Base-by-base conservation (phyloP, 2,113 vertebrate species). In the Pteruthius melanotis region DNA sequence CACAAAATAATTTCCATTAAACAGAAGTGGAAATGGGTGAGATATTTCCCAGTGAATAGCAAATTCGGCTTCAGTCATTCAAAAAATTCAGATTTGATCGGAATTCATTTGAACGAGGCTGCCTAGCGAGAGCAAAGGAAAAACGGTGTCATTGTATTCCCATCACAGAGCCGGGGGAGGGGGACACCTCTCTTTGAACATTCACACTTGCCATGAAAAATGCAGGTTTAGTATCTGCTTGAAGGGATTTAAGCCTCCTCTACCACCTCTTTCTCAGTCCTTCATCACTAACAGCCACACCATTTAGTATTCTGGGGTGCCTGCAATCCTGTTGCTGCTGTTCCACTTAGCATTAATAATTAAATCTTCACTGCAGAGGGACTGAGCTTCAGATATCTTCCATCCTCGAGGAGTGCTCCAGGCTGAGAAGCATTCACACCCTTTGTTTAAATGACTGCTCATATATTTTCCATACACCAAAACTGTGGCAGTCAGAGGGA, bases 331-430 rank as follows among this genome's bases (percentile, higher is more conserved):
- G 75, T 93, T 93, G 95, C 78, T 93, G 85, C 88, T 77, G 79
- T 92, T 95, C 70, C 88, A 76, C 35, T 92, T 85, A 74, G 60
- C 92, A 93, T 96, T 54, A 96, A 96, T 95, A 94, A 97, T 94
- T 93, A 65, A 97, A 83, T 61, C 21, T 49, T 83, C 63, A 14
- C 50, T 65, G 80, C 50, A 57, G 71, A 83, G 89, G 31, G 75
- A 76, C n/a, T 76, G 70, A 83, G 61, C 90, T 91, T 94, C 88
- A 76, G 57, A 45, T 88, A 93, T 80, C 79, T 45, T 45, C 57
- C 54, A 50, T 86, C 79, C 88, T 90, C 2, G 4, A 88, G 86
- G 68, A 89, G 35, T 5, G 82, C 78, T 89, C 49, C 53, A 20
- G 88, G 86, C 83, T 70, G 83, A 71, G 83, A 72, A 83, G 83